A percentile compares a stretch with the other conserved stretches of the same genome.
Evolutionary conservation across 2,113 vertebrate genomes (phyloP).

Genomic region (Pelobates fuscus): DNA sequence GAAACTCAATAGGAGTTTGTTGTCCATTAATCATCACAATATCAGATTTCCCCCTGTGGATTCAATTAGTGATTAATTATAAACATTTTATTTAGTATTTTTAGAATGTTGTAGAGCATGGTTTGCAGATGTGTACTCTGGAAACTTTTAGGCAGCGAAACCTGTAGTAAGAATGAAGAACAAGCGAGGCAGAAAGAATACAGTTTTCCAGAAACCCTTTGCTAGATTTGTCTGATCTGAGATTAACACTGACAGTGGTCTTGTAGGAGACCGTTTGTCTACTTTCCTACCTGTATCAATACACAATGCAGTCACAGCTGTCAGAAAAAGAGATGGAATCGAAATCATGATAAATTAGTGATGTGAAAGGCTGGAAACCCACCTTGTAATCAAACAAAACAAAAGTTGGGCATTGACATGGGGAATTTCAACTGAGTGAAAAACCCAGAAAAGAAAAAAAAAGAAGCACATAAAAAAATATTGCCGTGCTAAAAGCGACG

Average conservation of each 20-base stretch:
- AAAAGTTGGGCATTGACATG: background rate
- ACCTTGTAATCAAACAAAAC: background rate
- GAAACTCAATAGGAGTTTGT: no score
- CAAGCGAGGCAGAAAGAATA: no score
- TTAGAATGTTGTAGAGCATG: no score
- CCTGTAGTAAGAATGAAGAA: no score
- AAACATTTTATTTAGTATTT: no score
- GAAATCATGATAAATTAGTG: constrained; percentile 36
- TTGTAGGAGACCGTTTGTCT: constrained; percentile 25
- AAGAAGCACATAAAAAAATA: background rate
- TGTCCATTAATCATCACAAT: no score
- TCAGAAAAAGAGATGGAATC: constrained; percentile 28
- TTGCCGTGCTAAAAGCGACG: background rate
- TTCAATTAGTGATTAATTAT: no score
- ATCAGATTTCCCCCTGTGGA: no score
- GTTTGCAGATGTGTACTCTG: no score
- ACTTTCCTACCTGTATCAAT: constrained; percentile 33
- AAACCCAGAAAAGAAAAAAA: no score
- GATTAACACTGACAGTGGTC: constrained; percentile 45
- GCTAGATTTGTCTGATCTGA: constrained; percentile 27
- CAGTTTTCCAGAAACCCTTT: background rate
- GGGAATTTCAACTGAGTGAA: background rate
- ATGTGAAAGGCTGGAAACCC: constrained; percentile 16
- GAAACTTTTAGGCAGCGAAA: no score
- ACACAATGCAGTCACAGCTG: constrained; percentile 35